Evolutionary conservation across 1,140 invertebrate species (phyloP).

Genomic region (Mesaphorura yosii): DNA sequence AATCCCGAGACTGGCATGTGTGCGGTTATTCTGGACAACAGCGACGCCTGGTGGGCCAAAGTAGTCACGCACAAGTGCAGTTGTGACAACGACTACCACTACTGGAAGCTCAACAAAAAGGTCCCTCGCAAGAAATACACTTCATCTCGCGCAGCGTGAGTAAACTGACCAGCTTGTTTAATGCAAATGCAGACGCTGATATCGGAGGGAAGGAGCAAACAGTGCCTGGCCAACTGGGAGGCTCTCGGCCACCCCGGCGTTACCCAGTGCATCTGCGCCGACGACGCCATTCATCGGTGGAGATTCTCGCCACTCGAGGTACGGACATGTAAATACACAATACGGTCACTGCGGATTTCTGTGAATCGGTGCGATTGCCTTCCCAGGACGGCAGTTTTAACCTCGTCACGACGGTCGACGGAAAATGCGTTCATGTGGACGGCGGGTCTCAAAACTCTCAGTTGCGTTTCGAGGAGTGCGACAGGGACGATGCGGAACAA

Average conservation of each 20-base stretch:
- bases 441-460: neutral
- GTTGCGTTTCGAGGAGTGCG: neutral
- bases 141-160: no score
- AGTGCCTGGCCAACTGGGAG: constrained; percentile 7
- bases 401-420: neutral
- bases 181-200: neutral
- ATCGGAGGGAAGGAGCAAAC: constrained; percentile 1
- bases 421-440: neutral
- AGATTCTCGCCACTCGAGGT: neutral
- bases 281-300: constrained; percentile 6
- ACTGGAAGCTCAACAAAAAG: neutral
- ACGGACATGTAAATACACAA: neutral
- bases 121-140: no score
- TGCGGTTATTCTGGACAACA: neutral
- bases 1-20: neutral
- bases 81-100: neutral
- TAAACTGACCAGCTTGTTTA: no score
- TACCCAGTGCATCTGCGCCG: constrained; percentile 1
- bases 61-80: neutral
- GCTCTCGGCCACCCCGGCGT: neutral
- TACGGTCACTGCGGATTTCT: neutral
- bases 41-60: neutral
- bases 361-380: no score
- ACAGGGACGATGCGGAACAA: neutral
- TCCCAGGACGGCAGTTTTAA: neutral